phyloP scores from a whole-genome alignment of 2,113 vertebrate species.

The Tetraodon nigroviridis region DNA sequence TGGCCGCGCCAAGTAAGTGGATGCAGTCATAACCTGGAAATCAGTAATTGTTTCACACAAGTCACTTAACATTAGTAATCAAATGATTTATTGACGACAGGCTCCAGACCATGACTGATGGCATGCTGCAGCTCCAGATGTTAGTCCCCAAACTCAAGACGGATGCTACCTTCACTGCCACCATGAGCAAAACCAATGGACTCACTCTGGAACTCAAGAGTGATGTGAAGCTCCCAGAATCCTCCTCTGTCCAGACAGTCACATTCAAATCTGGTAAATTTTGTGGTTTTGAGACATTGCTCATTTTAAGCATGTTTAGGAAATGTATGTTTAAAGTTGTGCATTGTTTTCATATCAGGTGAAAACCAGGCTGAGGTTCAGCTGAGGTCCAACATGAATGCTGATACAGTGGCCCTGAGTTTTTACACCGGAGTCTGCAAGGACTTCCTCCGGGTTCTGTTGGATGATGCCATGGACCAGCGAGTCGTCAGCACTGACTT shows the following conservation, averaged over 20 bases:
- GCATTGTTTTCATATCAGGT: constrained; percentile 68
- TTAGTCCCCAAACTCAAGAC: constrained; percentile 76
- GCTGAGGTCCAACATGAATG: constrained; percentile 76
- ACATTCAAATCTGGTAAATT: constrained; percentile 78
- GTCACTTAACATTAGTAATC: not conserved
- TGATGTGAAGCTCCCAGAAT: constrained; percentile 72
- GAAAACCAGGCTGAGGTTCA: constrained; percentile 79
- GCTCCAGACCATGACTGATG: constrained; percentile 65
- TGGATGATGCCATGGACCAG: constrained; percentile 74
- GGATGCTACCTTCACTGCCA: constrained; percentile 73
- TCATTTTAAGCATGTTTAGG: not conserved
- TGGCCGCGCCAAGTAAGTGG: constrained; percentile 79
- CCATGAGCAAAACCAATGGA: constrained; percentile 61
- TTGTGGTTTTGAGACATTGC: not conserved
- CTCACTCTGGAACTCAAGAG: constrained; percentile 77
- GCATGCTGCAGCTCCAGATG: constrained; percentile 73
- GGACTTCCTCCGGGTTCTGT: constrained; percentile 50
- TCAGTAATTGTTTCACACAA: not conserved
- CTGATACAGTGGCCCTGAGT: constrained; percentile 71
- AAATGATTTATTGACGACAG: constrained; percentile 58
- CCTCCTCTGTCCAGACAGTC: constrained; percentile 74
- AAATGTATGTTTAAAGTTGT: not conserved
- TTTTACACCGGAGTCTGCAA: constrained; percentile 58
- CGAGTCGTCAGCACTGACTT: constrained; percentile 83
- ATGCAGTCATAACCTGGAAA: not conserved